Percentiles rank a stretch among this genome's conserved stretches.
Evolutionary conservation across 1,140 invertebrate species (phyloP).

Genomic region (Euwallacea fornicatus): DNA sequence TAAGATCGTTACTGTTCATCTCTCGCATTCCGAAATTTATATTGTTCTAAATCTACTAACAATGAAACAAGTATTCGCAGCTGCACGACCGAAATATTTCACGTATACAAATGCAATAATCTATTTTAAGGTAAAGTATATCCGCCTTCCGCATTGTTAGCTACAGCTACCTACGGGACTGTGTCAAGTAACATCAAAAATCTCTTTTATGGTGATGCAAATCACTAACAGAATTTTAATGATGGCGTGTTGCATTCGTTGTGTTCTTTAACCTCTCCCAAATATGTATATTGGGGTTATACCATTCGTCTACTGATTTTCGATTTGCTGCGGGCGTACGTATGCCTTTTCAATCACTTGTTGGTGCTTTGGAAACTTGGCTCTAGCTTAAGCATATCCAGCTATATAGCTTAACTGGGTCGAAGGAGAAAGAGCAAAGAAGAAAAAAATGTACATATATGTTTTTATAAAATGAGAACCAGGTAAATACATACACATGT

Average conservation of each 20-base stretch:
- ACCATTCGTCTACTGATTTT: constrained; percentile 30
- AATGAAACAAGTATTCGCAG: neutral
- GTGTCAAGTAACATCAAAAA: constrained; percentile 31
- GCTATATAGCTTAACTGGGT: neutral
- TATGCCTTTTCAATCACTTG: constrained; percentile 21
- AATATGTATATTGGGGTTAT: constrained; percentile 37
- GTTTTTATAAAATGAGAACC: too few relatives aligned
- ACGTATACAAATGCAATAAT: constrained; percentile 7
- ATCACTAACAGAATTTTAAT: constrained; percentile 35
- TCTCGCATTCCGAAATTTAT: neutral
- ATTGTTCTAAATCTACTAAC: constrained; percentile 1
- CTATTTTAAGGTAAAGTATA: constrained; percentile 11
- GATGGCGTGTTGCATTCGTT: constrained; percentile 22
- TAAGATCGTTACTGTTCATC: too few relatives aligned
- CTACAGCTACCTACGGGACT: constrained; percentile 30
- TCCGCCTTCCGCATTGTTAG: constrained; percentile 26
- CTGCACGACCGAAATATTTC: constrained; percentile 10
- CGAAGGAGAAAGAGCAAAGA: neutral
- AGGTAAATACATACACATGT: too few relatives aligned
- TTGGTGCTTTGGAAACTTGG: constrained; percentile 14
- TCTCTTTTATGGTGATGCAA: constrained; percentile 34
- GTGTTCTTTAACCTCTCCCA: constrained; percentile 35
- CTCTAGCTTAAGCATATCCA: constrained; percentile 5
- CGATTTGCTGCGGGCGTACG: constrained; percentile 18
- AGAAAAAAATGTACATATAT: too few relatives aligned